phyloP scores from a whole-genome alignment of 2,797 vertebrate species.

The Eutrigla gurnardus region DNA sequence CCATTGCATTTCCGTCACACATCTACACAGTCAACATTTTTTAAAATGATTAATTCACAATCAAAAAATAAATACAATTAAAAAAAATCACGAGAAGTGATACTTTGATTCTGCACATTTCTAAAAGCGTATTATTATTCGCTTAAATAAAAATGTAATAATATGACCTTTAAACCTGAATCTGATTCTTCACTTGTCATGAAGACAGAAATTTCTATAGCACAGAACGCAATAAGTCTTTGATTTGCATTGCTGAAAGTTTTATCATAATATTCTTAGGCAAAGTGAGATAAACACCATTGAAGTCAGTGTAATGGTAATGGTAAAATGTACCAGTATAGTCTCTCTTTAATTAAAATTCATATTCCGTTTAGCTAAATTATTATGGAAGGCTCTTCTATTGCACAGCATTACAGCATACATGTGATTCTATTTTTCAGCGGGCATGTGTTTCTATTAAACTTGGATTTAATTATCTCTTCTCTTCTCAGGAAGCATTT shows the following conservation, averaged over 20 bases:
- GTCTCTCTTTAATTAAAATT: too few relatives aligned
- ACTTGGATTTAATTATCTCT: background rate
- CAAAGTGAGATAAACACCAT: background rate
- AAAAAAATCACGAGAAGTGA: too few relatives aligned
- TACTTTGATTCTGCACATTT: too few relatives aligned
- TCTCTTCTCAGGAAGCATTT: conserved; percentile 87
- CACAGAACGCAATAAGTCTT: background rate
- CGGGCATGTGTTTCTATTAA: background rate
- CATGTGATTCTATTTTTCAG: too few relatives aligned
- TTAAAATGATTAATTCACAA: too few relatives aligned
- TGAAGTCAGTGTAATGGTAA: background rate
- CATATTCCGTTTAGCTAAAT: background rate
- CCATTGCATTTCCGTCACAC: too few relatives aligned
- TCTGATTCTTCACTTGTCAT: background rate
- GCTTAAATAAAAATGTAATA: too few relatives aligned
- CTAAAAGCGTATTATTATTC: too few relatives aligned
- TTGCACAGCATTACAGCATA: background rate
- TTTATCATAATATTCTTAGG: background rate
- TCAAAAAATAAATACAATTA: too few relatives aligned
- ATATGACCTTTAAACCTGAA: too few relatives aligned
- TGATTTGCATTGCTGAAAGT: background rate
- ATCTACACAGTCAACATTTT: too few relatives aligned
- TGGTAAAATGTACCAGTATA: background rate
- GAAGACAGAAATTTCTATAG: background rate
- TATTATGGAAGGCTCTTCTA: background rate